phyloP scores from a whole-genome alignment of 2,888 invertebrate genomes.

The Odontocolon sp. region DNA sequence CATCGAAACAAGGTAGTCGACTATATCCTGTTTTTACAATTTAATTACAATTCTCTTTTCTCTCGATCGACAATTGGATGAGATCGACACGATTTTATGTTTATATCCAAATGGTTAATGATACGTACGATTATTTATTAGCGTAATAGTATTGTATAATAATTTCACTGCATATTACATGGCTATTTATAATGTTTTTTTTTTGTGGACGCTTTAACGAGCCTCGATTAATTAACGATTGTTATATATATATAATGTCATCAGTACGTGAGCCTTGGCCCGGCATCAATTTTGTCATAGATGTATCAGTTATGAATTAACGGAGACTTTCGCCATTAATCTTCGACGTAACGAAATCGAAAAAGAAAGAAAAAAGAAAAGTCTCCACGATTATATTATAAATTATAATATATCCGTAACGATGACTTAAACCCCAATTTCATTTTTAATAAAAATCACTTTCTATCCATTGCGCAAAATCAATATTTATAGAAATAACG shows the following conservation, averaged over 20 bases:
- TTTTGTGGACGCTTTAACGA: constrained; percentile 34
- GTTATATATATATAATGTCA: constrained; percentile 34
- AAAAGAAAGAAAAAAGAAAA: background rate
- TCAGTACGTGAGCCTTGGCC: constrained; percentile 35
- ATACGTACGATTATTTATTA: constrained; percentile 34
- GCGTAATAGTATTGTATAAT: constrained; percentile 36
- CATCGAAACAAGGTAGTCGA: constrained; percentile 52
- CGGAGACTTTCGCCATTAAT: constrained; percentile 21
- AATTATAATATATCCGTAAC: constrained; percentile 1
- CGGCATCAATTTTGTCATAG: constrained; percentile 36
- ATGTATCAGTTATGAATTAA: constrained; percentile 17
- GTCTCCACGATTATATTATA: background rate
- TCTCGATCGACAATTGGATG: constrained; percentile 26
- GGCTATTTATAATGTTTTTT: constrained; percentile 46
- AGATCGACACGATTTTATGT: background rate
- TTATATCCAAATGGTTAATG: constrained; percentile 33
- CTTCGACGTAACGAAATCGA: constrained; percentile 41
- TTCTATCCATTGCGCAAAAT: background rate
- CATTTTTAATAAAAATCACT: constrained; percentile 14
- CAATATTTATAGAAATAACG: constrained; percentile 26
- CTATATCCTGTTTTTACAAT: constrained; percentile 48
- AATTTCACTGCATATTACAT: constrained; percentile 49
- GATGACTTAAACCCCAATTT: constrained; percentile 13
- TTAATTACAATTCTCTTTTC: constrained; percentile 55
- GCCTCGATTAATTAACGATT: constrained; percentile 33